Evolutionary conservation across 2,888 invertebrate genomes (phyloP).

Genomic region (Uloborus plumipes): DNA sequence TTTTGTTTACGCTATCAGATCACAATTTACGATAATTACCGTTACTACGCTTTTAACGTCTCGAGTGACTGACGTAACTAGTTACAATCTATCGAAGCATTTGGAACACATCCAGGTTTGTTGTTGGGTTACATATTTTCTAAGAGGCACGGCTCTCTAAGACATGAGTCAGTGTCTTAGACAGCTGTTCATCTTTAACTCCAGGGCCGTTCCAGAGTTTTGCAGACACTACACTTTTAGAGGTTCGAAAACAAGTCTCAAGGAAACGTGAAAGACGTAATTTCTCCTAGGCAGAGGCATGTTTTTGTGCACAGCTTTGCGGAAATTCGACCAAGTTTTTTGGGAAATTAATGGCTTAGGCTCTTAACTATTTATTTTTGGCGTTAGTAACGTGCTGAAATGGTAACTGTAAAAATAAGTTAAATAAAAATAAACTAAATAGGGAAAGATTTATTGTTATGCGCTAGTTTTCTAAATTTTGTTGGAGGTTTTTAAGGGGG

Average conservation of each 20-base stretch:
- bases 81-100: slow-evolving; percentile 22
- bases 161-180: slow-evolving; percentile 15
- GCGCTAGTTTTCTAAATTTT: no score
- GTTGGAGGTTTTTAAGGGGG: no score
- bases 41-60: no score
- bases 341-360: slow-evolving; percentile 2
- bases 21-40: no score
- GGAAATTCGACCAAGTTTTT: slow-evolving; percentile 34
- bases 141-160: slow-evolving; percentile 6
- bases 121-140: slow-evolving; percentile 33
- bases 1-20: no score
- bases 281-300: not conserved
- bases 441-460: no score
- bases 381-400: no score
- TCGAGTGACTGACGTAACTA: slow-evolving; percentile 5
- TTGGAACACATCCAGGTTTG: slow-evolving; percentile 15
- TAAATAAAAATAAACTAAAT: no score
- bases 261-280: slow-evolving; percentile 2
- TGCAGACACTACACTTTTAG: slow-evolving; percentile 30
- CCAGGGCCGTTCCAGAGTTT: slow-evolving; percentile 25
- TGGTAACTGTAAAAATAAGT: no score
- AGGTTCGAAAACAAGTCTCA: slow-evolving; percentile 47
- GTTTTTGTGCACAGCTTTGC: slow-evolving; percentile 34
- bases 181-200: slow-evolving; percentile 47
- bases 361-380: no score